Percentiles rank a stretch among this genome's conserved stretches.
phyloP scores from a whole-genome alignment of 2,113 vertebrate species.

The Andinoacara biseriatus region DNA sequence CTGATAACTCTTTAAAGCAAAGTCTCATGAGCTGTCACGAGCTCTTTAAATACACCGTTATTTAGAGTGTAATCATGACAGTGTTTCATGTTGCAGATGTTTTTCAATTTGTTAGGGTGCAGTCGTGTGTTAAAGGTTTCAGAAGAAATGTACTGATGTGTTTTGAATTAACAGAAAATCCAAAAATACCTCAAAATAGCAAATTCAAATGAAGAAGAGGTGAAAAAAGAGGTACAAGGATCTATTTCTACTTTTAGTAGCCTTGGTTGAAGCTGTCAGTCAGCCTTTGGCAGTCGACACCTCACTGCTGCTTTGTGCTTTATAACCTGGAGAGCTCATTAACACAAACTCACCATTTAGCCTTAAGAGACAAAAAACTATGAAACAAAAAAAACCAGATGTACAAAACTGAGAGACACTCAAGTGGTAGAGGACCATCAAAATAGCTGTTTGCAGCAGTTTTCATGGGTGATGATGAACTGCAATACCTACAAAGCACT shows the following conservation, averaged over 20 bases:
- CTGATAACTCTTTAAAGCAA: conserved; percentile 12
- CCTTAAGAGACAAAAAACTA: conserved; percentile 69
- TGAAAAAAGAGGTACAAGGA: conserved; percentile 46
- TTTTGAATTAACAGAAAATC: background rate
- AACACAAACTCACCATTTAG: conserved; percentile 86
- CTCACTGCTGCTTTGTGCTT: conserved; percentile 50
- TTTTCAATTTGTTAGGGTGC: background rate
- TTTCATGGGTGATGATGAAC: conserved; percentile 88
- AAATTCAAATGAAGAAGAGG: background rate
- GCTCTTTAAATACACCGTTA: background rate
- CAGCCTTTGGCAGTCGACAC: conserved; percentile 43
- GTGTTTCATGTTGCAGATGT: background rate
- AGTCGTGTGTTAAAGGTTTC: background rate
- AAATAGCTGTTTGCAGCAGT: conserved; percentile 77
- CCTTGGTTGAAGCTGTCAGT: conserved; percentile 69
- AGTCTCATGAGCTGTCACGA: background rate
- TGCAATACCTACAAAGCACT: conserved; percentile 81
- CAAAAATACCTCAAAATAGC: background rate
- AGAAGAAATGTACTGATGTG: background rate
- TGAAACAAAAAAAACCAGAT: conserved; percentile 78
- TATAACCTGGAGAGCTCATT: conserved; percentile 76
- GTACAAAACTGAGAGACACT: conserved; percentile 77
- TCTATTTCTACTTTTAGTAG: conserved; percentile 53
- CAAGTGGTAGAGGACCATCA: conserved; percentile 78
- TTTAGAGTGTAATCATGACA: background rate